phyloP scores from a whole-genome alignment of 2,113 vertebrate genomes.

The Xiphorhynchus elegans region DNA sequence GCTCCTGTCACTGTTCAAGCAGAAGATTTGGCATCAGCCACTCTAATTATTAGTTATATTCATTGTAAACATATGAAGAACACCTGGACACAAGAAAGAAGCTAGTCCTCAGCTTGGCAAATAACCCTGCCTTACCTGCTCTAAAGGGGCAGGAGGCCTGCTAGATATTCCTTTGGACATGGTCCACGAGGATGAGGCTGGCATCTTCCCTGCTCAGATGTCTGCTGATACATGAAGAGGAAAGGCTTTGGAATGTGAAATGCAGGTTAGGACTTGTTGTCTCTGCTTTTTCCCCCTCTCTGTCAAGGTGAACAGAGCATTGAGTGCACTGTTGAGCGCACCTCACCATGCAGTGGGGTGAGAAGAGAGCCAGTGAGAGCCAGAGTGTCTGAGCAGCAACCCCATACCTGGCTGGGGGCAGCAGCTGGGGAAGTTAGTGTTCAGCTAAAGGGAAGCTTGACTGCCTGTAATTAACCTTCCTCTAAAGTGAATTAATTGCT shows the following conservation, averaged over 20 bases:
- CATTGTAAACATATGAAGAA: neutral
- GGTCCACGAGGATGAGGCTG: neutral
- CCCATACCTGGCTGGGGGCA: rapidly evolving
- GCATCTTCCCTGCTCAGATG: neutral
- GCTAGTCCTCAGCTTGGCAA: neutral
- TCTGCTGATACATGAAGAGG: rapidly evolving
- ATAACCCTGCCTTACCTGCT: neutral
- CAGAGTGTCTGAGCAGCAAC: neutral
- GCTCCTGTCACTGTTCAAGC: neutral
- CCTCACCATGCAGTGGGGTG: rapidly evolving
- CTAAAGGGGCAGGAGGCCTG: neutral
- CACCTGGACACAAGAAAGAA: neutral
- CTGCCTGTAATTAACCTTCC: neutral
- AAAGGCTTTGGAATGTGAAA: neutral
- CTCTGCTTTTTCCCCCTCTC: neutral
- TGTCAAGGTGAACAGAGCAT: neutral
- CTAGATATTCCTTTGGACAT: neutral
- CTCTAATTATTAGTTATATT: neutral
- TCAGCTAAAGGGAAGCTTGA: neutral
- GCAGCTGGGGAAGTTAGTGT: neutral
- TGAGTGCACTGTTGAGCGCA: neutral
- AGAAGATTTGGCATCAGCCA: neutral
- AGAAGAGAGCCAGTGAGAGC: neutral
- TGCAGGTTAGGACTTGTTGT: neutral
- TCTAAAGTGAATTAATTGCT: neutral